These are phyloP conservation scores for Chaenogobius annularis DNA, from an alignment of 2,113 vertebrate species.

Conservation along the genomic window DNA sequence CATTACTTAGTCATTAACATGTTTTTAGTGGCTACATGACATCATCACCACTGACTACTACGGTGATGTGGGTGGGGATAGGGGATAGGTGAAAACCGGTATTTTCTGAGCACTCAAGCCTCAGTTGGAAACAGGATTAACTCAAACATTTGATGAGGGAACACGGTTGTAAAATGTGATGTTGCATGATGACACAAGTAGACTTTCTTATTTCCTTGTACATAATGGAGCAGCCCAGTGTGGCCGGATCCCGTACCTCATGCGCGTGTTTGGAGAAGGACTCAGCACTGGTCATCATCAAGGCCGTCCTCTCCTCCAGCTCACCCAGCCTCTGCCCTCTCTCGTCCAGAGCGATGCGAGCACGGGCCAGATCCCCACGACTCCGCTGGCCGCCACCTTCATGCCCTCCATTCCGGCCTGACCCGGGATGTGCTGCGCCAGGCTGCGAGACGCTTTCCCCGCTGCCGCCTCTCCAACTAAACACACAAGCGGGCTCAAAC, in stretches of 20 bases:
- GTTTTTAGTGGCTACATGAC: too few relatives aligned
- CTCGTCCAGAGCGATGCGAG: conserved; percentile 93
- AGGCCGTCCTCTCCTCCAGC: conserved; percentile 91
- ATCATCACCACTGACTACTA: too few relatives aligned
- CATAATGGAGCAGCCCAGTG: too few relatives aligned
- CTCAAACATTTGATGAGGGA: too few relatives aligned
- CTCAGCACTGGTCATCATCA: conserved; percentile 96
- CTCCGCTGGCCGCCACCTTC: conserved; percentile 87
- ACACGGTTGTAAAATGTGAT: too few relatives aligned
- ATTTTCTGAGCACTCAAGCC: too few relatives aligned
- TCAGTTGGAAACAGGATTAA: too few relatives aligned
- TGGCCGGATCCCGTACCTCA: conserved; percentile 77
- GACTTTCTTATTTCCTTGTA: too few relatives aligned
- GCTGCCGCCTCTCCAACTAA: conserved; percentile 93
- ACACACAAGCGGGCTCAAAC: conserved; percentile 8
- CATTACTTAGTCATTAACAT: too few relatives aligned
- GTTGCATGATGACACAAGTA: too few relatives aligned
- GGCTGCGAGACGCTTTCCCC: conserved; percentile 90
- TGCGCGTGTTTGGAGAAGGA: conserved; percentile 95
- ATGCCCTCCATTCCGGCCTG: conserved; percentile 87
- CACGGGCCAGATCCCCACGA: conserved; percentile 88
- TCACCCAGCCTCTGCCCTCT: conserved; percentile 93
- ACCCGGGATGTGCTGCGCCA: conserved; percentile 96
- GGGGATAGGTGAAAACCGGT: too few relatives aligned
- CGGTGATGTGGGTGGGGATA: too few relatives aligned